Evolutionary conservation across 2,113 vertebrate species (phyloP).

Genomic region (Geococcyx californianus): DNA sequence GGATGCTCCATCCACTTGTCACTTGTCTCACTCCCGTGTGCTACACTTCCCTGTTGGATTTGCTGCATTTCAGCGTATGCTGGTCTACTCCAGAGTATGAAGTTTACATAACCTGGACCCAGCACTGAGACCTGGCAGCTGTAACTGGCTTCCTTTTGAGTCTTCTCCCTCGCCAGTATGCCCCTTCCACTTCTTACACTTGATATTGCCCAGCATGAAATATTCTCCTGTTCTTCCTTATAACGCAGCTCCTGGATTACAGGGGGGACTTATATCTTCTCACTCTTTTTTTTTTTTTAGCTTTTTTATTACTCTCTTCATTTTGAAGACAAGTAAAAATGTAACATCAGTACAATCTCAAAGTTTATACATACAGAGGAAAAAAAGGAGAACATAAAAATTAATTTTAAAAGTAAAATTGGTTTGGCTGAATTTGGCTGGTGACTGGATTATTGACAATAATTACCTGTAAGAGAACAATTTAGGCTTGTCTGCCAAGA

Average conservation of each 20-base stretch:
- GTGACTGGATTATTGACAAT: background rate
- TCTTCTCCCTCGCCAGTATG: background rate
- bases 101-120: background rate
- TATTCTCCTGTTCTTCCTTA: background rate
- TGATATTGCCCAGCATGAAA: background rate
- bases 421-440: background rate
- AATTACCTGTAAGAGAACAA: background rate
- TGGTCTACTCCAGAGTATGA: background rate
- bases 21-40: background rate
- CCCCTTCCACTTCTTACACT: background rate
- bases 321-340: background rate
- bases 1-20: background rate
- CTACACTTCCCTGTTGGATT: background rate
- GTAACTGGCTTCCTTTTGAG: background rate
- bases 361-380: background rate
- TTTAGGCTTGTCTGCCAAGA: background rate
- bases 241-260: background rate
- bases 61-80: background rate
- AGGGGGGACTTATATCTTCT: background rate
- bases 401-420: background rate
- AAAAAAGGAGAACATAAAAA: background rate
- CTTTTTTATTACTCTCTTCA: background rate
- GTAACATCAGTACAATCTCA: background rate
- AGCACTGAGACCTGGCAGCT: background rate
- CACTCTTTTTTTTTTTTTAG: background rate